These are phyloP conservation scores for Acleris sparsana DNA, from an alignment of 2,888 invertebrate species.

Conservation along the genomic window DNA sequence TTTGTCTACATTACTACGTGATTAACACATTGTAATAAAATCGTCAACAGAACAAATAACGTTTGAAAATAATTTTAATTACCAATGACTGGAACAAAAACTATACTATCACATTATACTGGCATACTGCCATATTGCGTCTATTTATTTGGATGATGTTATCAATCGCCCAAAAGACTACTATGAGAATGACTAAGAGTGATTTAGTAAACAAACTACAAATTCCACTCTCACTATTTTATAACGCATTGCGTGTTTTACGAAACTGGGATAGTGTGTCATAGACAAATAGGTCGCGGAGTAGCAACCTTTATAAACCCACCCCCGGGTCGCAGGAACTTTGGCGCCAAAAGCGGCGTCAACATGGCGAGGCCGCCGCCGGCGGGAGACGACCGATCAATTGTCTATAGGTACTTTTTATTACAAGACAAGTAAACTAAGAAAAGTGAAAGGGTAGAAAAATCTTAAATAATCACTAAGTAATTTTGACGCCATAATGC, in stretches of 20 bases:
- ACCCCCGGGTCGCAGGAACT: slow-evolving; percentile 59
- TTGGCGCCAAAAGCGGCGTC: slow-evolving; percentile 77
- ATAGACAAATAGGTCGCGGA: slow-evolving; percentile 40
- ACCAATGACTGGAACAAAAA: too few relatives aligned
- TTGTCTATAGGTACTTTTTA: slow-evolving; percentile 1
- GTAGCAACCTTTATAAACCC: slow-evolving; percentile 54
- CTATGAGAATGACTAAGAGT: too few relatives aligned
- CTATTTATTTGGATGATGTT: too few relatives aligned
- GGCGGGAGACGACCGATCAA: slow-evolving; percentile 54
- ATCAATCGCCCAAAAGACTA: too few relatives aligned
- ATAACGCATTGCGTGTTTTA: slow-evolving; percentile 35
- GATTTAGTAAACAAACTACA: too few relatives aligned
- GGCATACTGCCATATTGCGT: too few relatives aligned
- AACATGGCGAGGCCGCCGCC: slow-evolving; percentile 55
- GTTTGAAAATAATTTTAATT: too few relatives aligned
- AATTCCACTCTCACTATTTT: background rate
- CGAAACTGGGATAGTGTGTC: slow-evolving; percentile 39
- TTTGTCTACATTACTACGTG: too few relatives aligned
- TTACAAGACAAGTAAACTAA: background rate
- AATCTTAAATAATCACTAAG: background rate
- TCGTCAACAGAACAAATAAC: too few relatives aligned
- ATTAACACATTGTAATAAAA: too few relatives aligned
- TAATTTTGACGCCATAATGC: background rate
- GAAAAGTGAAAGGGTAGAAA: slow-evolving; percentile 13
- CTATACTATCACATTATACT: too few relatives aligned